phyloP scores from a whole-genome alignment of 2,797 vertebrate species.

The Anguilla obscura region DNA sequence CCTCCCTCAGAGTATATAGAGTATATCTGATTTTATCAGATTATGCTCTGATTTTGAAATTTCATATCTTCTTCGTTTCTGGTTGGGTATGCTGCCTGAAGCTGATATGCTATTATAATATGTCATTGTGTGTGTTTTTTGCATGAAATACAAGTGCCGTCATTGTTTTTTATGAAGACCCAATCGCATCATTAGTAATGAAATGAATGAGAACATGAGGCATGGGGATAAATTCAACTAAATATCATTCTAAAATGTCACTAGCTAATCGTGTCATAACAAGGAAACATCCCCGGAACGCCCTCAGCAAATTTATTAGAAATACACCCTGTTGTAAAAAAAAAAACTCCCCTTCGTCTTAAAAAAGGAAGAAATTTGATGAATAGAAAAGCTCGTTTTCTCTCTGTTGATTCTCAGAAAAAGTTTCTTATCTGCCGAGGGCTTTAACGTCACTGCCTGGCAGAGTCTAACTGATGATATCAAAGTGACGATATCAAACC shows the following conservation, averaged over 20 bases:
- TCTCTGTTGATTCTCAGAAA: not conserved
- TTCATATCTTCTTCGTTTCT: not conserved
- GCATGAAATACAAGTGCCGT: not conserved
- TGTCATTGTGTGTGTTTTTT: not conserved
- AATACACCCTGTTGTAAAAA: not conserved
- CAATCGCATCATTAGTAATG: not conserved
- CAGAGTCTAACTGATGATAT: not conserved
- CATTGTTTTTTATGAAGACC: not conserved
- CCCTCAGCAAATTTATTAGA: not conserved
- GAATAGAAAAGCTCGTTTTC: not conserved
- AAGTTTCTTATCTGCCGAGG: not conserved
- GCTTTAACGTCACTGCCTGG: not conserved
- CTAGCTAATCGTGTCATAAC: not conserved
- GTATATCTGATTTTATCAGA: not conserved
- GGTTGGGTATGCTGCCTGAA: not conserved
- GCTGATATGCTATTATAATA: not conserved
- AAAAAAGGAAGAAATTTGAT: not conserved
- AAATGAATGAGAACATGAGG: not conserved
- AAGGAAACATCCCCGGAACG: not conserved
- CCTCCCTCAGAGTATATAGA: not conserved
- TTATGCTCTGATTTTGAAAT: not conserved
- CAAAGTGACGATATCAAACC: not conserved
- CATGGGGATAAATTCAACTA: not conserved
- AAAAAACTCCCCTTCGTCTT: not conserved
- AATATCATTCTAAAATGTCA: conserved; percentile 13